Conservation (phyloP, 1,140 invertebrate genomes). For the Archivesica marissinica region DNA sequence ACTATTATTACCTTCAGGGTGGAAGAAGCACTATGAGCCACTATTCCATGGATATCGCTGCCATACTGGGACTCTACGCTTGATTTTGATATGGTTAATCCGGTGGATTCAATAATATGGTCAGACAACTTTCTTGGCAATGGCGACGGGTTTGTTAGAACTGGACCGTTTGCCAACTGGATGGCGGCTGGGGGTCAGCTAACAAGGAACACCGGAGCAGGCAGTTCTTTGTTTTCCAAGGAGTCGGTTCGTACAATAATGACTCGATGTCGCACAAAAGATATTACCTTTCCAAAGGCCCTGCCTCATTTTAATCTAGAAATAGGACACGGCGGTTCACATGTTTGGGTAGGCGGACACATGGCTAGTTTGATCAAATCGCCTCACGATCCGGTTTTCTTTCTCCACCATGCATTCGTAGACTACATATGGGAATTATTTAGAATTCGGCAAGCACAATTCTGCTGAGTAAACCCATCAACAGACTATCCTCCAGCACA, state of each 20-base stretch:
- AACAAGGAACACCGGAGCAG: conserved; percentile 52
- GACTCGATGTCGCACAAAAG: conserved; percentile 24
- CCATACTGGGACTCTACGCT: conserved; percentile 83
- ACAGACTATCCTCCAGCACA: conserved; percentile 43
- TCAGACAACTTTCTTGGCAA: conserved; percentile 79
- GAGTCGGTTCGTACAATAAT: conserved; percentile 7
- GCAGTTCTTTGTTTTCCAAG: conserved; percentile 20
- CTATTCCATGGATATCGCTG: conserved; percentile 71
- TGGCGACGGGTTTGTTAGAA: conserved; percentile 80
- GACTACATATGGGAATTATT: conserved; percentile 78
- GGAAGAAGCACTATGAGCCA: conserved; percentile 67
- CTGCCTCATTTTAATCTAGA: conserved; percentile 69
- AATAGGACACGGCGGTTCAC: conserved; percentile 68
- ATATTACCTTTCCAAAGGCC: conserved; percentile 43
- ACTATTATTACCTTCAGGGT: no score
- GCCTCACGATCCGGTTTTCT: conserved; percentile 82
- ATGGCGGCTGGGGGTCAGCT: conserved; percentile 38
- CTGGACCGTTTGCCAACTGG: conserved; percentile 80
- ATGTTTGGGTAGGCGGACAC: conserved; percentile 74
- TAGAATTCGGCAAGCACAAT: conserved; percentile 38
- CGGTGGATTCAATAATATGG: conserved; percentile 80
- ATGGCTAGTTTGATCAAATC: conserved; percentile 73
- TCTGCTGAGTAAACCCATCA: conserved; percentile 45
- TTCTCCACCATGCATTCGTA: conserved; percentile 83
- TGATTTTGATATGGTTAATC: conserved; percentile 77